Evolutionary conservation across 2,888 invertebrate species (phyloP).

Genomic region (Philereme vetulata): DNA sequence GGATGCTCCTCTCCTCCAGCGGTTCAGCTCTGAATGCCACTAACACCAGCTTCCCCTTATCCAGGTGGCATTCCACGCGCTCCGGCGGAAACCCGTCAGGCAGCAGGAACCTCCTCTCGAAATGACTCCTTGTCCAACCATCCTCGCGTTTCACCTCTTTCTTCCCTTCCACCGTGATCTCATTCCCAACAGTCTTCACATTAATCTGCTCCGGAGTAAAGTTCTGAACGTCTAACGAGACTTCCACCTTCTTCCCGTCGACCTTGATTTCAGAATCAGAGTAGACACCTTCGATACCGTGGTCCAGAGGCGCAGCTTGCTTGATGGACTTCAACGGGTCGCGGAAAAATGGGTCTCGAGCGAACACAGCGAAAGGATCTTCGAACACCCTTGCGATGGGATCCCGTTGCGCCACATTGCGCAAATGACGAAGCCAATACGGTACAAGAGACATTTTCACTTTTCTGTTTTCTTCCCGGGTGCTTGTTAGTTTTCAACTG

Average conservation of each 20-base stretch:
- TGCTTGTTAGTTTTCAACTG: slow-evolving; percentile 38
- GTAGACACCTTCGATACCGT: slow-evolving; percentile 77
- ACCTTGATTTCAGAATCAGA: slow-evolving; percentile 82
- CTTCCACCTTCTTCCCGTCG: slow-evolving; percentile 88
- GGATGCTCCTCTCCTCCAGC: slow-evolving; percentile 61
- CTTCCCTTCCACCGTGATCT: slow-evolving; percentile 89
- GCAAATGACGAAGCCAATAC: slow-evolving; percentile 74
- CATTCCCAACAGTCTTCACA: slow-evolving; percentile 90
- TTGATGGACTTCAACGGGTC: slow-evolving; percentile 66
- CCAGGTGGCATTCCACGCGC: slow-evolving; percentile 88
- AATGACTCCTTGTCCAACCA: slow-evolving; percentile 90
- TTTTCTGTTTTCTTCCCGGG: slow-evolving; percentile 7
- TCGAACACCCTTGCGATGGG: slow-evolving; percentile 63
- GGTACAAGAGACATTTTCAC: slow-evolving; percentile 69
- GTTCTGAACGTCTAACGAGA: slow-evolving; percentile 90
- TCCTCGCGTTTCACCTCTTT: slow-evolving; percentile 90
- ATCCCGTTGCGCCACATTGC: slow-evolving; percentile 65
- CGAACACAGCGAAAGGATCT: slow-evolving; percentile 64
- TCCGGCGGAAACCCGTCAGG: slow-evolving; percentile 90
- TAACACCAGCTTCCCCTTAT: slow-evolving; percentile 89
- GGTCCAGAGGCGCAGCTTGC: slow-evolving; percentile 59
- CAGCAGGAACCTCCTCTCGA: slow-evolving; percentile 88
- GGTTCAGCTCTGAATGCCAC: slow-evolving; percentile 84
- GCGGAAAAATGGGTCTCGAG: slow-evolving; percentile 71
- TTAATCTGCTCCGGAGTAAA: slow-evolving; percentile 91